Conservation (phyloP, 30 jellyfish, hydroid and myxozoan genomes). For the Hydractinia echinata region DNA sequence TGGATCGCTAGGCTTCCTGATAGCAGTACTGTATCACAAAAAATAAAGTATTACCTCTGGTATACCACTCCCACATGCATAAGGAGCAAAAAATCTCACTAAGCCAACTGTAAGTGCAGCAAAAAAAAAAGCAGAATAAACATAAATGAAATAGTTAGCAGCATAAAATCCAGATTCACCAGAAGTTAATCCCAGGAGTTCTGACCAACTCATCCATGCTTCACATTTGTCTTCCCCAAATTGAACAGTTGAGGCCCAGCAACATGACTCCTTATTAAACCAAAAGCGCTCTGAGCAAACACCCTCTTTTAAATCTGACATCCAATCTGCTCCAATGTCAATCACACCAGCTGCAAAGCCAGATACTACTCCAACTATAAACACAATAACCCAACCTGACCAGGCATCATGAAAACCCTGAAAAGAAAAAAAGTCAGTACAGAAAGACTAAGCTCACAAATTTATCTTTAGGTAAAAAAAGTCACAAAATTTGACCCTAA, state of each 20-base stretch:
- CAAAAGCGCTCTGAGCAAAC: slow-evolving; percentile 83
- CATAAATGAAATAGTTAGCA: slow-evolving; percentile 74
- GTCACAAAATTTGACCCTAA: background rate
- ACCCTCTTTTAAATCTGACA: slow-evolving; percentile 93
- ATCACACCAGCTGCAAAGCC: slow-evolving; percentile 95
- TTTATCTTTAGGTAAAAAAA: background rate
- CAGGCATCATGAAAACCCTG: slow-evolving; percentile 97
- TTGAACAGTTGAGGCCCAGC: slow-evolving; percentile 82
- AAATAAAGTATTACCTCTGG: slow-evolving; percentile 76
- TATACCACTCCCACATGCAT: slow-evolving; percentile 99
- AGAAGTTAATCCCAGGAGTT: slow-evolving; percentile 50
- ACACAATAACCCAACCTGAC: slow-evolving; percentile 97
- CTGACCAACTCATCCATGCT: slow-evolving; percentile 92
- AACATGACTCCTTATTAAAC: slow-evolving; percentile 94
- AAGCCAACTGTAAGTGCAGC: slow-evolving; percentile 69
- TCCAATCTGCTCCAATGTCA: slow-evolving; percentile 98
- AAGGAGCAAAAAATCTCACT: slow-evolving; percentile 96
- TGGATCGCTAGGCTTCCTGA: too few relatives aligned
- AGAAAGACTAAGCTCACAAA: background rate
- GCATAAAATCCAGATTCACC: slow-evolving; percentile 34
- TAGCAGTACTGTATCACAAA: background rate
- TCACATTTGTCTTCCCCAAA: slow-evolving; percentile 88
- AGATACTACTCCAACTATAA: slow-evolving; percentile 78
- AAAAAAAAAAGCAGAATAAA: slow-evolving; percentile 50
- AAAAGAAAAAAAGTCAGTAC: background rate